A percentile compares a stretch with the other conserved stretches of the same genome.
Evolutionary conservation across 2,113 vertebrate genomes (phyloP).

Genomic region (Hipposideros armiger): DNA sequence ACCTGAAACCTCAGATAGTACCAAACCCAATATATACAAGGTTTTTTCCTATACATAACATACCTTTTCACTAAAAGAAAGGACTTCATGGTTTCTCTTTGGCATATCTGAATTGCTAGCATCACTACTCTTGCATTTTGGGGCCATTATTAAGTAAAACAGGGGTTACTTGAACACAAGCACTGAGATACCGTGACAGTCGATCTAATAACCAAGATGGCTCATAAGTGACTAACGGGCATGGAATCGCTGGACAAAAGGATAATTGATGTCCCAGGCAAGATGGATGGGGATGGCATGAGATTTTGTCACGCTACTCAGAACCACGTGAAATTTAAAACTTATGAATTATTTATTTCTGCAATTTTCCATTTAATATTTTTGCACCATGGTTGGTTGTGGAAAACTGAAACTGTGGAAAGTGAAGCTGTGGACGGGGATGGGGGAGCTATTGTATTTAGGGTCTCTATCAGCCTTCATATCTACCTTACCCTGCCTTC

Average conservation of each 20-base stretch:
- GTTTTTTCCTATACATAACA: too few species aligned
- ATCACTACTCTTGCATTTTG: background rate
- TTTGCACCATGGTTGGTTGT: background rate
- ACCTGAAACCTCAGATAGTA: background rate
- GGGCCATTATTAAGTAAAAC: background rate
- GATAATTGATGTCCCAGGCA: background rate
- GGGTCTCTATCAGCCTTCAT: background rate
- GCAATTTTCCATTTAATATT: background rate
- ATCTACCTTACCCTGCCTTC: background rate
- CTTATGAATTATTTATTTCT: background rate
- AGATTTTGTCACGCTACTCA: background rate
- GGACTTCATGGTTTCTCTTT: background rate
- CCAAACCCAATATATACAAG: too few species aligned
- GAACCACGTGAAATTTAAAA: background rate
- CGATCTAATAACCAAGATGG: background rate
- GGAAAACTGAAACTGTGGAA: background rate
- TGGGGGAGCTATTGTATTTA: background rate
- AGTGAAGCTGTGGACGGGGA: background rate
- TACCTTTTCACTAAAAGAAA: background rate
- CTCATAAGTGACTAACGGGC: background rate
- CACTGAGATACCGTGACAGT: background rate
- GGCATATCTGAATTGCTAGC: background rate
- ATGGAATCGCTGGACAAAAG: background rate
- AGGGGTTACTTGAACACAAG: background rate
- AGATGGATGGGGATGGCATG: background rate